Conservation (phyloP, 2,888 invertebrate genomes). For the Mongoloraphidia duomilia region DNA sequence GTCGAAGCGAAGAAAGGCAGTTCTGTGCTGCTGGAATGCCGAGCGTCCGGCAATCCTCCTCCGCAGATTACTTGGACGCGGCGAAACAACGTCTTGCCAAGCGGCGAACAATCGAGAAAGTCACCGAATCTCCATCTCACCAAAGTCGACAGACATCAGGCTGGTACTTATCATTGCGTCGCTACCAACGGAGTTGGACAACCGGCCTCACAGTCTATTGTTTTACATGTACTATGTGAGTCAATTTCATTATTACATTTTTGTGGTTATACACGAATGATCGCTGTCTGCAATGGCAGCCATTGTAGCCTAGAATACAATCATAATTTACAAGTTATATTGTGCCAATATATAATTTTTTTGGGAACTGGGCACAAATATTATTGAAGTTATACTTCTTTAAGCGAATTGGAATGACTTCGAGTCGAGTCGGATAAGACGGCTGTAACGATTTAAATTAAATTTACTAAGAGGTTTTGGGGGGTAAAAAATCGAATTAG, state of each 20-base stretch:
- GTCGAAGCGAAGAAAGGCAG: constrained; percentile 44
- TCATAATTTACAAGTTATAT: too few relatives aligned
- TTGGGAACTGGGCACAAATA: too few relatives aligned
- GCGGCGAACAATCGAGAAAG: constrained; percentile 44
- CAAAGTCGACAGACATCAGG: constrained; percentile 45
- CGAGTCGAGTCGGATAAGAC: too few relatives aligned
- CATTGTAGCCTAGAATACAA: too few relatives aligned
- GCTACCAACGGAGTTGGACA: constrained; percentile 49
- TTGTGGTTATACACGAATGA: too few relatives aligned
- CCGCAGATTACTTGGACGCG: constrained; percentile 38
- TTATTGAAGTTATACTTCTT: too few relatives aligned
- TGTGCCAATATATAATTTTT: too few relatives aligned
- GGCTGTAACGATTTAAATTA: too few relatives aligned
- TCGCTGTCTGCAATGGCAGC: too few relatives aligned
- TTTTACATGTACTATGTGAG: constrained; percentile 49
- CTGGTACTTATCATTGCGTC: constrained; percentile 46
- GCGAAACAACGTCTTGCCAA: constrained; percentile 36
- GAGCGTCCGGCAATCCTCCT: constrained; percentile 35
- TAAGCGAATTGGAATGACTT: too few relatives aligned
- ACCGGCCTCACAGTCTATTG: constrained; percentile 43
- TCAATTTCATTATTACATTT: constrained; percentile 14
- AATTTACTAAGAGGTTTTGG: too few relatives aligned
- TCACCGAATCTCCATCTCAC: constrained; percentile 44
- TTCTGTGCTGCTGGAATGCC: constrained; percentile 34
- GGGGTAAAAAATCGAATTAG: too few relatives aligned